Evolutionary conservation across 2,888 invertebrate species (phyloP), one percentile per base, ranked within the genome.

Genomic region (Polydrusus pterygomalis): DNA sequence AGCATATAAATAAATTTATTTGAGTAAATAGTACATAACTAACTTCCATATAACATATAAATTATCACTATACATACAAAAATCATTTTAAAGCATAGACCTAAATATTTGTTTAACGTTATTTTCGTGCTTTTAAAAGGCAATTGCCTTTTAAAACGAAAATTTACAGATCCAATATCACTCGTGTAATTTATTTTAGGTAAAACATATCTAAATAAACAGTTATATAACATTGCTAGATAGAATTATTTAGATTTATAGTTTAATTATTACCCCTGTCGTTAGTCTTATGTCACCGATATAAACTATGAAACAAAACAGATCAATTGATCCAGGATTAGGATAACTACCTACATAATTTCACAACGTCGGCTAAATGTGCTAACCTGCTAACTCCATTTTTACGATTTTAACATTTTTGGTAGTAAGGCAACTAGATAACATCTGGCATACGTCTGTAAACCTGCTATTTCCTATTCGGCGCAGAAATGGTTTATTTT

Each of bases 1-100:
- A 58, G 79, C 80, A 79, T 82, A 82, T 83, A 83, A 83, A 84
- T 83, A 83, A 84, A 83, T 85, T 85, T 85, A 84, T 84, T 69
- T 82, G 83, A 82, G 81, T 83, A 84, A 81, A 84, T 82, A 73
- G 67, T 76, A 83, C 79, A 81, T 80, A 82, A 81, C 81, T 80
- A 79, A 81, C 78, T 79, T 79, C 78, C 79, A 79, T 79, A 80
- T 80, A 79, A 81, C 79, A 79, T 65, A 78, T 71, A 76, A 74
- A 75, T 76, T 71, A 67, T 65, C 56, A 72, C 70, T 78, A 77
- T 81, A 80, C 80, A 79, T 80, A 78, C 77, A 78, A 77, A 79
- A 80, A 78, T 79, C 73, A 79, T 75, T 79, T 79, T 81, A 81
- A 80, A 82, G 81, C 81, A 75, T 72, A 78, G 80, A 82, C 80